phyloP scores from a whole-genome alignment of 1,140 invertebrate genomes.

The Eufriesea mexicana region DNA sequence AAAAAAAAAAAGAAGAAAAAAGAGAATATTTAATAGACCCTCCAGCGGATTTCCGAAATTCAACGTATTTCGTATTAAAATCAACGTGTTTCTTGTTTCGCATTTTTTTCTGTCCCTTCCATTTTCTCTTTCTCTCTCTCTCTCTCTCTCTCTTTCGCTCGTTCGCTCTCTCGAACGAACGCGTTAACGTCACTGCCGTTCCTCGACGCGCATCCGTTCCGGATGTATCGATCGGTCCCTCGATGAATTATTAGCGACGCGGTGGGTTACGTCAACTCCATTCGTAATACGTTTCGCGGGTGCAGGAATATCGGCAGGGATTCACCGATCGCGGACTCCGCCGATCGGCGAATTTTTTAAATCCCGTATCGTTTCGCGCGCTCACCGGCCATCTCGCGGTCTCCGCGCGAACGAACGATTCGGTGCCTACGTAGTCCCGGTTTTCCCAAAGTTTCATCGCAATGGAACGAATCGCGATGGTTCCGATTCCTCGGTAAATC shows the following conservation, averaged over 20 bases:
- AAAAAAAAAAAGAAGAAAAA: not conserved
- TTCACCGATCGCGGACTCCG: slow-evolving; percentile 3
- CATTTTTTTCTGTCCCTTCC: not conserved
- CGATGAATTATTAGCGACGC: slow-evolving; percentile 30
- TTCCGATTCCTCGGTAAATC: not conserved
- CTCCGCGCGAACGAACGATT: not conserved
- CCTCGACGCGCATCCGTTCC: not conserved
- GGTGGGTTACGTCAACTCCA: not conserved
- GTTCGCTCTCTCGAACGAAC: not conserved
- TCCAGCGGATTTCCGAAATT: not conserved
- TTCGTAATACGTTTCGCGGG: not conserved
- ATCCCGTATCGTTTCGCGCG: not conserved
- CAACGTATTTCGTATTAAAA: slow-evolving; percentile 9
- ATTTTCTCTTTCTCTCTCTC: not conserved
- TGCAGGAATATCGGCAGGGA: not conserved
- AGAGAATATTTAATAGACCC: not conserved
- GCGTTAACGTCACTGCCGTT: not conserved
- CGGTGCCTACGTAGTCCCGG: not conserved
- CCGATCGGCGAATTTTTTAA: slow-evolving; percentile 25
- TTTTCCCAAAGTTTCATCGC: not conserved
- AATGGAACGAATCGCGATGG: not conserved
- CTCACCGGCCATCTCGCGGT: no score
- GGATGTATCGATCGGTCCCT: not conserved
- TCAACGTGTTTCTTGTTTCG: not conserved
- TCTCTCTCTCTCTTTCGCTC: no score